A percentile compares a stretch with the other conserved stretches of the same genome.
These are phyloP conservation scores for Apoderus coryli DNA, from an alignment of 2,888 invertebrate species.

Conservation along the genomic window DNA sequence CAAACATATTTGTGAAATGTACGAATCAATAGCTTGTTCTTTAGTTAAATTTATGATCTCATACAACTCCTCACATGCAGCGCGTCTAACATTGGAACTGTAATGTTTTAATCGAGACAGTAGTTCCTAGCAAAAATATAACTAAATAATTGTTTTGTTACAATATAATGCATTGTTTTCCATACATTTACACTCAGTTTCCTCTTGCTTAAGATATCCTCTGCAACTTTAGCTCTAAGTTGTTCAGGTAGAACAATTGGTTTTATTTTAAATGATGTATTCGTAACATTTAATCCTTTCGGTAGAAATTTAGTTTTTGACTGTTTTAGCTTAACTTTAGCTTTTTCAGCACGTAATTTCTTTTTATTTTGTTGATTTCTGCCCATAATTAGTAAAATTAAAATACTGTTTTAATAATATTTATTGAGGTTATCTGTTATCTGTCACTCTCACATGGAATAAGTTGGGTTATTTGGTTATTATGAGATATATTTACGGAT, in stretches of 20 bases:
- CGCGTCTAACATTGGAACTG: conserved; percentile 50
- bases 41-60: conserved; percentile 38
- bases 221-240: conserved; percentile 36
- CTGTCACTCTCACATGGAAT: too few species aligned
- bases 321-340: conserved; percentile 73
- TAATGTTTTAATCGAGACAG: conserved; percentile 58
- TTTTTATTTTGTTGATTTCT: conserved; percentile 53
- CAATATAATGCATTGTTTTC: conserved; percentile 6
- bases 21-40: conserved; percentile 23
- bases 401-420: conserved; percentile 1
- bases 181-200: conserved; percentile 53
- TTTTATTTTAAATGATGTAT: conserved; percentile 77
- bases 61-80: conserved; percentile 46
- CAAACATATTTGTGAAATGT: conserved; percentile 53
- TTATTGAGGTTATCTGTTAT: too few species aligned
- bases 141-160: conserved; percentile 3
- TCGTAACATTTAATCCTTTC: conserved; percentile 80
- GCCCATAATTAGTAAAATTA: conserved; percentile 32
- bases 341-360: conserved; percentile 65
- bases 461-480: too few species aligned
- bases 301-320: conserved; percentile 53
- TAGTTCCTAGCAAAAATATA: conserved; percentile 40
- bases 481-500: too few species aligned
- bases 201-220: conserved; percentile 46
- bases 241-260: conserved; percentile 76